Evolutionary conservation across 2,888 invertebrate genomes (phyloP), one percentile per base, ranked within the genome.

Genomic region (Blastobasis lacticolella): DNA sequence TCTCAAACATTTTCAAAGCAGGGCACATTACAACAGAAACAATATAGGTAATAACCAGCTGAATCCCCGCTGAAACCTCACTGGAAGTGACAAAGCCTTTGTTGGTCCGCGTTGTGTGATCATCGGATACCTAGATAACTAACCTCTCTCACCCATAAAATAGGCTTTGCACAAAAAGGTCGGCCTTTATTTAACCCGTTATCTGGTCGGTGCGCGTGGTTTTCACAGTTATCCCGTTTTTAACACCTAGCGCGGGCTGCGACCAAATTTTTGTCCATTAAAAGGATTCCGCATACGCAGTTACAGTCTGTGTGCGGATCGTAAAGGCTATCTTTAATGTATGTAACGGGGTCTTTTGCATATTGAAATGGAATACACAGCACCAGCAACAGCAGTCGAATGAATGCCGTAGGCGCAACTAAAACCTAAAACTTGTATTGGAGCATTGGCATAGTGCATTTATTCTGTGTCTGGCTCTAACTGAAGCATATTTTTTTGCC

Each of bases 101-200:
- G 45, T 37, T 41, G 46, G 36, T 50, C 49, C 45, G 45, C 45
- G 43, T 48, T 10, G 48, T 42, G 45, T 45, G 45, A 53, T 46
- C 42, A 36, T 41, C 6, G 38, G 37, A 45, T 23, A 10, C 48
- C 53, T 50, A 52, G 48, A 53, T 53, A 53, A 45, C 53, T 53
- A 45, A 49, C 46, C 49, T 48, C 37, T 48, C 36, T 42, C 42
- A 10, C 42, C 49, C 54, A 51, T 49, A 54, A 54, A 54, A 49
- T 54, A 47, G 51, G 54, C 46, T 54, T 54, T 49, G 5, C 23
- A 49, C 49, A 54, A 54, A 53, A 54, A 54, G 47, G 37, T 23
- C 48, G 47, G 42, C 49, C 49, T 43, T 42, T 36, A 53, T 53
- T 54, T 49, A 36, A 40, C 37, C 54, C 37, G 54, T 51, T 54